Conservation (phyloP, 2,888 invertebrate genomes). For the Luperina testacea region DNA sequence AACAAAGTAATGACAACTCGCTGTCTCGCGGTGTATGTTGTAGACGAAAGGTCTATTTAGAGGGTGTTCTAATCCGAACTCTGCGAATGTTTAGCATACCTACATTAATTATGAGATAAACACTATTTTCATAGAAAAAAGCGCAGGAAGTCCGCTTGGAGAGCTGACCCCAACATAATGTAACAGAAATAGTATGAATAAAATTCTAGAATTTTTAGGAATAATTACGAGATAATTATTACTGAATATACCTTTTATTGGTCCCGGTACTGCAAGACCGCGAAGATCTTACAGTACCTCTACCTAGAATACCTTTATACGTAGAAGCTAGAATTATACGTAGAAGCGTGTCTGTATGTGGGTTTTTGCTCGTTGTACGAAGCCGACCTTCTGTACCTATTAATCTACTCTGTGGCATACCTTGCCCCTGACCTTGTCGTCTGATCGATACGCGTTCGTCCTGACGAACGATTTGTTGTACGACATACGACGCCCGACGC, state of each 20-base stretch:
- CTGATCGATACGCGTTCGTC: slow-evolving; percentile 56
- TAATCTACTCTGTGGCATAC: not conserved
- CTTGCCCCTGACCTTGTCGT: slow-evolving; percentile 56
- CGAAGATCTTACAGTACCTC: not conserved
- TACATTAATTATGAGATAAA: too few relatives aligned
- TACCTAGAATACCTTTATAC: not conserved
- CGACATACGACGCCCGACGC: slow-evolving; percentile 16
- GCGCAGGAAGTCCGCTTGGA: not conserved
- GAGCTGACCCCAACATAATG: not conserved
- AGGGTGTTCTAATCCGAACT: not conserved
- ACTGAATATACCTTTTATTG: not conserved
- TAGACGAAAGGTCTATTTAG: not conserved
- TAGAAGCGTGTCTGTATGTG: not conserved
- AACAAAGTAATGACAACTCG: not conserved
- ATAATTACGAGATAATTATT: not conserved
- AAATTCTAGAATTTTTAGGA: not conserved
- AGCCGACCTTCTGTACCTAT: not conserved
- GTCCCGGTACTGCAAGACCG: not conserved
- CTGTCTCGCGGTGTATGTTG: not conserved
- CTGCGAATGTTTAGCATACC: not conserved
- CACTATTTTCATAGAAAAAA: not conserved
- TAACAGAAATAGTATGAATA: not conserved
- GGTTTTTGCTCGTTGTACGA: fast-evolving
- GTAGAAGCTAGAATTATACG: not conserved
- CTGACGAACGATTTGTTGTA: slow-evolving; percentile 54